Percentiles rank a stretch among this genome's conserved stretches.
phyloP scores from a whole-genome alignment of 1,140 invertebrate genomes.

The Cotesia glomerata region DNA sequence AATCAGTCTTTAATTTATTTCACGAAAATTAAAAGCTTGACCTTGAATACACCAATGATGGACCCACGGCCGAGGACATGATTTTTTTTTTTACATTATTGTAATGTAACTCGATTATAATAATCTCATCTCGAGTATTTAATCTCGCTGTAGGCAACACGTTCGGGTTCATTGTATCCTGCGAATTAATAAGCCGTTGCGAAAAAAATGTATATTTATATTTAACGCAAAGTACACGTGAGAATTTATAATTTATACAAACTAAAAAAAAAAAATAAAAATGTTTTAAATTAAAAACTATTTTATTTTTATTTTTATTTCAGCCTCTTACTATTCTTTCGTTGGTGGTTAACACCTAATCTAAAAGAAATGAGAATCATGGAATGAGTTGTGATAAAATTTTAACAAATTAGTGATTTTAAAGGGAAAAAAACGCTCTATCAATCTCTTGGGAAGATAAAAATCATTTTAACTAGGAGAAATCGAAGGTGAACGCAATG shows the following conservation, averaged over 20 bases:
- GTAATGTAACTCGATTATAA: neutral
- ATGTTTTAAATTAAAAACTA: too few species aligned
- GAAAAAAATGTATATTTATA: neutral
- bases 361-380: too few species aligned
- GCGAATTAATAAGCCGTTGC: neutral
- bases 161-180: neutral
- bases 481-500: constrained; percentile 23
- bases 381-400: too few species aligned
- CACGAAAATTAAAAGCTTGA: neutral
- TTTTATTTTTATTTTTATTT: too few species aligned
- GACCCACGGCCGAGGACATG: constrained; percentile 6
- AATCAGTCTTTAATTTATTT: too few species aligned
- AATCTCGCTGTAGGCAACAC: neutral
- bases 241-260: too few species aligned
- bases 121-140: neutral
- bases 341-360: too few species aligned
- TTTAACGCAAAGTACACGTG: neutral
- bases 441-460: neutral
- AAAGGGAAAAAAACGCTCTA: neutral
- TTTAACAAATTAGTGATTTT: neutral
- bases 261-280: too few species aligned
- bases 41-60: neutral
- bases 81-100: neutral
- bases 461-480: constrained; percentile 15
- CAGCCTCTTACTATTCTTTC: too few species aligned